Evolutionary conservation across 2,113 vertebrate species (phyloP).

Genomic region (Phrynocephalus versicolor): DNA sequence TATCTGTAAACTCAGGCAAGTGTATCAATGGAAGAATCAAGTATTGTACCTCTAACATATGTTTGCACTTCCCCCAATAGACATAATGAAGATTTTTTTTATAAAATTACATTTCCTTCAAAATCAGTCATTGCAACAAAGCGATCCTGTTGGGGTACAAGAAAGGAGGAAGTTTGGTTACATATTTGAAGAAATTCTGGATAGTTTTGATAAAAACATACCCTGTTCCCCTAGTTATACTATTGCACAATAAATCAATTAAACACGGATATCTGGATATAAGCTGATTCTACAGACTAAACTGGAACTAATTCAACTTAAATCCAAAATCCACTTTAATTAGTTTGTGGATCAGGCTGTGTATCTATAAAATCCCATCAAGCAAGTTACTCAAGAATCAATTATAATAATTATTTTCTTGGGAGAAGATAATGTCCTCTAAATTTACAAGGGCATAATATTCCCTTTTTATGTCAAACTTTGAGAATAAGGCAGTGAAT

Average conservation of each 20-base stretch:
- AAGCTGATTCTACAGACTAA: background rate
- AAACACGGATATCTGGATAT: background rate
- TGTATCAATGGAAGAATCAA: background rate
- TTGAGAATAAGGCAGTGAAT: background rate
- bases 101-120: background rate
- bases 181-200: background rate
- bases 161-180: no score
- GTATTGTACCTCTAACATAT: background rate
- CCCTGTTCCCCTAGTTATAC: background rate
- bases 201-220: background rate
- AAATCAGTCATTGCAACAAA: background rate
- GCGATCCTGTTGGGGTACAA: no score
- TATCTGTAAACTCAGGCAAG: background rate
- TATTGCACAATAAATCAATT: constrained; percentile 5
- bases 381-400: constrained; percentile 5
- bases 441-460: background rate
- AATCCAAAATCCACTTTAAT: constrained; percentile 6
- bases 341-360: background rate
- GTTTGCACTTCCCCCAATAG: background rate
- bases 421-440: background rate
- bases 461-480: background rate
- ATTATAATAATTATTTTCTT: constrained; percentile 8
- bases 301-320: constrained; percentile 2
- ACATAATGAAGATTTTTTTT: background rate
- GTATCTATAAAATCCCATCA: background rate